Conservation (phyloP, 2,113 vertebrate species). For the Zosterops hypoxanthus region DNA sequence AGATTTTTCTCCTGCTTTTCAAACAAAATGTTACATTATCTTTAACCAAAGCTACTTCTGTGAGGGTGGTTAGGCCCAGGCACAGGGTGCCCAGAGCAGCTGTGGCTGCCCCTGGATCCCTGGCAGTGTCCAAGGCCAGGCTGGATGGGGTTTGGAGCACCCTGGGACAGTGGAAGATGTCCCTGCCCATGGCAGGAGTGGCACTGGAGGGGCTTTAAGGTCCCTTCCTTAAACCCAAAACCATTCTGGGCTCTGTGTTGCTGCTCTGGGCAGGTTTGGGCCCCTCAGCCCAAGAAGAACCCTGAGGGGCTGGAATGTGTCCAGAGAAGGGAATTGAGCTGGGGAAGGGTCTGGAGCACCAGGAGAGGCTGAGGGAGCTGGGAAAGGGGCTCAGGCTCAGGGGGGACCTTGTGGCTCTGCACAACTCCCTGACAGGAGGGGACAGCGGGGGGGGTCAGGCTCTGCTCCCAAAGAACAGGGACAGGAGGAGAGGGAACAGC, state of each 20-base stretch:
- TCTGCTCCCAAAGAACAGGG: not conserved
- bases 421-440: not conserved
- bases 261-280: not conserved
- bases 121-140: not conserved
- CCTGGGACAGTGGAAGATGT: not conserved
- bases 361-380: not conserved
- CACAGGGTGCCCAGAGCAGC: not conserved
- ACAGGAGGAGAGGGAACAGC: not conserved
- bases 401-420: not conserved
- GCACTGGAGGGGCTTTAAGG: accelerated
- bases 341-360: not conserved
- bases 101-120: not conserved
- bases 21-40: not conserved
- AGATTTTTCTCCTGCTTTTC: not conserved
- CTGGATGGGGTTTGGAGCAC: not conserved
- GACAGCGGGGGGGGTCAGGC: accelerated
- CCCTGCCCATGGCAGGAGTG: not conserved
- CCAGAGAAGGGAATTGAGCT: accelerated
- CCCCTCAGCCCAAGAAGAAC: not conserved
- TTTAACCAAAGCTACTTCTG: not conserved
- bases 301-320: accelerated
- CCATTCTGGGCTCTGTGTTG: not conserved
- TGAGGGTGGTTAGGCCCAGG: not conserved
- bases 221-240: not conserved
- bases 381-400: not conserved